phyloP scores from a whole-genome alignment of 2,797 vertebrate genomes.

The Ceryle rudis region DNA sequence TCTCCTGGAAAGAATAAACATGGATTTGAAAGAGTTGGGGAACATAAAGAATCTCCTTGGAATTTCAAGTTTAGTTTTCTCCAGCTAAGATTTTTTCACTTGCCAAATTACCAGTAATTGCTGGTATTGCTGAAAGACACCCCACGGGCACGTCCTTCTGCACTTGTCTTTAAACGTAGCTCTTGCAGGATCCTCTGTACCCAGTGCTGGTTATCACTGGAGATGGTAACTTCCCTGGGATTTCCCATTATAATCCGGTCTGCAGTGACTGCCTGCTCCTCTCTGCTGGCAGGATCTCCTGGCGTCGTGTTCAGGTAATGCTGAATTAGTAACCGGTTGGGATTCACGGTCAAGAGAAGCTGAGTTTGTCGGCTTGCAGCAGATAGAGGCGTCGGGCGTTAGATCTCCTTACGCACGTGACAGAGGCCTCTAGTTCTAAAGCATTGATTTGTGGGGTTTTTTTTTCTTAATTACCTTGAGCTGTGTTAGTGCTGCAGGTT shows the following conservation, averaged over 20 bases:
- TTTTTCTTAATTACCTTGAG: rapidly evolving
- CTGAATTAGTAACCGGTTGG: rapidly evolving
- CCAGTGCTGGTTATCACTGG: rapidly evolving
- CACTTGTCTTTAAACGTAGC: rapidly evolving
- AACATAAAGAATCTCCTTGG: background rate
- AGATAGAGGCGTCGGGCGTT: rapidly evolving
- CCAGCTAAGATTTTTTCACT: background rate
- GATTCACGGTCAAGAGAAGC: background rate
- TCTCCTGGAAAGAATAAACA: background rate
- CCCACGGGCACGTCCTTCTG: background rate
- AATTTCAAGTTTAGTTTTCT: background rate
- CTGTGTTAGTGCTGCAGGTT: background rate
- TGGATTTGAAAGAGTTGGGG: background rate
- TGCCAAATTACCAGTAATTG: background rate
- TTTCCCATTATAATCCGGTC: rapidly evolving
- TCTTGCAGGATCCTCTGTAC: background rate
- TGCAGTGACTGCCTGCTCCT: background rate
- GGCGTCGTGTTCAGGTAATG: rapidly evolving
- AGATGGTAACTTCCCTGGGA: rapidly evolving
- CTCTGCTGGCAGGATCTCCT: background rate
- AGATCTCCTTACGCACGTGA: rapidly evolving
- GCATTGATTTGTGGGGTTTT: rapidly evolving
- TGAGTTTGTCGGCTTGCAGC: background rate
- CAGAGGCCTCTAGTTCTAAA: background rate
- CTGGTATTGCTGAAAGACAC: background rate